Evolutionary conservation across 2,113 vertebrate genomes (phyloP).

Genomic region (Carlito syrichta): DNA sequence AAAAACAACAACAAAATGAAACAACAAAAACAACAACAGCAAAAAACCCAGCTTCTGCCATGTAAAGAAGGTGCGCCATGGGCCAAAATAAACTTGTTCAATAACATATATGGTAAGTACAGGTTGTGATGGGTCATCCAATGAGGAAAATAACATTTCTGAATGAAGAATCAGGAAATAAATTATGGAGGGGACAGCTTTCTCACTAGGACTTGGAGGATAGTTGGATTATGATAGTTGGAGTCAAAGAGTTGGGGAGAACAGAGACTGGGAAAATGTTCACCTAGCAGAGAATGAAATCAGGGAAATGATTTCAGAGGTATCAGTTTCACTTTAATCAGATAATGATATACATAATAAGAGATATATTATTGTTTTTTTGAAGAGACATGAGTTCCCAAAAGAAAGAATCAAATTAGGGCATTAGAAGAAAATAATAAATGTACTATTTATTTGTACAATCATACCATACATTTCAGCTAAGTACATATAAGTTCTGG

Average conservation of each 20-base stretch:
- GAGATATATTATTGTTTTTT: neutral
- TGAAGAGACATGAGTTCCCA: neutral
- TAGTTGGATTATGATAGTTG: neutral
- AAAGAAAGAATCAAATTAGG: neutral
- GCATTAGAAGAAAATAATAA: neutral
- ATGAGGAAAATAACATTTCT: neutral
- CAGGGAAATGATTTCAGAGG: neutral
- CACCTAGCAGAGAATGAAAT: neutral
- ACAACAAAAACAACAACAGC: too few species aligned
- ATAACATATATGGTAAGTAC: neutral
- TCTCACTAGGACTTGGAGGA: neutral
- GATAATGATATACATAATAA: neutral
- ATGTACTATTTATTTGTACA: neutral
- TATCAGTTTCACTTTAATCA: neutral
- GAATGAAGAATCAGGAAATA: neutral
- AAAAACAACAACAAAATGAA: neutral
- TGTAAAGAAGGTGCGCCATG: neutral
- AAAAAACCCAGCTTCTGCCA: neutral
- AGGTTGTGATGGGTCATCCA: neutral
- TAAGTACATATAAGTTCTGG: neutral
- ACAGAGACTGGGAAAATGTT: neutral
- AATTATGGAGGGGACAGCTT: rapidly evolving
- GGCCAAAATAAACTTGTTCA: neutral
- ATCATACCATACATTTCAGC: neutral
- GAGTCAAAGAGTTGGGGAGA: neutral